phyloP scores from a whole-genome alignment of 2,113 vertebrate species.

The Catharus minimus region DNA sequence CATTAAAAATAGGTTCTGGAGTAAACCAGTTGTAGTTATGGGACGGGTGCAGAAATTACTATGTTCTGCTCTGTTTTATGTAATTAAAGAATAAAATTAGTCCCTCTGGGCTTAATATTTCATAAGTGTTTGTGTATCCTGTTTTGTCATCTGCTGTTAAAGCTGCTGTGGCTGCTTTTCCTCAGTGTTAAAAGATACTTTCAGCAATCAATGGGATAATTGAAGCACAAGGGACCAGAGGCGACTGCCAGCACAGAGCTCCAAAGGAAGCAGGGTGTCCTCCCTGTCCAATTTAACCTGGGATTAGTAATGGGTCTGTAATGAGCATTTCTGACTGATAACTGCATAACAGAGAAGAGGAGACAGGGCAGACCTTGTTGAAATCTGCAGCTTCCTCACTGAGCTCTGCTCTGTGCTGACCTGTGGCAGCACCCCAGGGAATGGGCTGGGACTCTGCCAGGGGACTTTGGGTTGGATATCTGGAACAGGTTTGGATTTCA shows the following conservation, averaged over 20 bases:
- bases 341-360: background rate
- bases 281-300: background rate
- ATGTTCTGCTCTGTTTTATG: background rate
- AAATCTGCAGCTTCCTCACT: background rate
- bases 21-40: background rate
- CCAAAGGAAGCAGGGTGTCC: background rate
- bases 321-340: background rate
- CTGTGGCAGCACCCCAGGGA: background rate
- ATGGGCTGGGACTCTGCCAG: background rate
- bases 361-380: background rate
- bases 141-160: background rate
- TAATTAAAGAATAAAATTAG: background rate
- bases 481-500: background rate
- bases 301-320: background rate
- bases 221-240: background rate
- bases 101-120: background rate
- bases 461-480: rapidly evolving
- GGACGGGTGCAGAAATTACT: background rate
- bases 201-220: background rate
- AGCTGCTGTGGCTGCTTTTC: background rate
- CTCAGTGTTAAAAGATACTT: background rate
- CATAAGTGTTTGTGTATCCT: background rate
- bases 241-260: background rate
- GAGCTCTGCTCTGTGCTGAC: background rate
- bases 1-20: background rate